These are phyloP conservation scores for Rhinichthys klamathensis DNA, from an alignment of 2,113 vertebrate genomes.

Conservation along the genomic window DNA sequence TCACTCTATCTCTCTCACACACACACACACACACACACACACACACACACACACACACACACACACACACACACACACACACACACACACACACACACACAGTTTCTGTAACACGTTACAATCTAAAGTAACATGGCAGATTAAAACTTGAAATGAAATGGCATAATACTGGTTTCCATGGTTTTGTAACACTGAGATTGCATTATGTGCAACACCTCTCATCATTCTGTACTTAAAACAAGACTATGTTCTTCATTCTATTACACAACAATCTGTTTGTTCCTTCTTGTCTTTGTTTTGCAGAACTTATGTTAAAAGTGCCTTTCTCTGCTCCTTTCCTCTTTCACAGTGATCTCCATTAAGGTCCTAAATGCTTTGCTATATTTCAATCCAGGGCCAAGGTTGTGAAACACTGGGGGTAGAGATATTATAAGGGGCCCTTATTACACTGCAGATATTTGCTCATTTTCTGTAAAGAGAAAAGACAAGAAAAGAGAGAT, in stretches of 20 bases:
- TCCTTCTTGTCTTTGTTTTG: constrained; percentile 33
- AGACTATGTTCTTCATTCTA: neutral
- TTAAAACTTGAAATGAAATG: constrained; percentile 29
- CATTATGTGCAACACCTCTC: constrained; percentile 5
- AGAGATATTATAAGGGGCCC: neutral
- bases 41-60: constrained; percentile 10
- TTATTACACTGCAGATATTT: constrained; percentile 95
- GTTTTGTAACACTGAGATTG: constrained; percentile 25
- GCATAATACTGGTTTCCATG: constrained; percentile 54
- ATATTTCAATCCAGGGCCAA: neutral
- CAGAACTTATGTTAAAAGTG: constrained; percentile 47
- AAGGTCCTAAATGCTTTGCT: neutral
- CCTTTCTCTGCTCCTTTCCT: constrained; percentile 4
- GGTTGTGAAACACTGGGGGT: neutral
- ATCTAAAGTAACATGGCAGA: constrained; percentile 8
- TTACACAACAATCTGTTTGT: neutral
- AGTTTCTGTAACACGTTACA: constrained; percentile 4
- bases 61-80: constrained; percentile 4
- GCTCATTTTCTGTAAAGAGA: constrained; percentile 86
- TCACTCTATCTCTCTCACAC: neutral
- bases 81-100: constrained; percentile 3
- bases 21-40: neutral
- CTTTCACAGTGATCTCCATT: constrained; percentile 46
- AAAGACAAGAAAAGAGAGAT: constrained; percentile 46
- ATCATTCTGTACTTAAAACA: neutral